Percentiles rank a stretch among this genome's conserved stretches.
Conservation (phyloP, 2,888 invertebrate genomes). For the Tenthredo distinguenda region DNA sequence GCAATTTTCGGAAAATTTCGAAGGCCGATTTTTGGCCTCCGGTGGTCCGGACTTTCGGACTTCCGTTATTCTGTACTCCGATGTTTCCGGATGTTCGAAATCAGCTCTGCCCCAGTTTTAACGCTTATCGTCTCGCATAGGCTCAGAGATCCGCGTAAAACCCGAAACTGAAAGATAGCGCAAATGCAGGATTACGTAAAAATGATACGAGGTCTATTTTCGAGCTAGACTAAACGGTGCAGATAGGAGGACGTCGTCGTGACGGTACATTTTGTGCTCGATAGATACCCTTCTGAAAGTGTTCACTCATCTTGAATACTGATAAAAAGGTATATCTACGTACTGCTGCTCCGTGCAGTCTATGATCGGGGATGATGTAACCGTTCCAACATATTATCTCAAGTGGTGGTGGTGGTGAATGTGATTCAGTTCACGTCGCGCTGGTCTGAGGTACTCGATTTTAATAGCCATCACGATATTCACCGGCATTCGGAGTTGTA, state of each 20-base stretch:
- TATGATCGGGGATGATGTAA: not conserved
- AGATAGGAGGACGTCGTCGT: not conserved
- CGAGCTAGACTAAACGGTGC: not conserved
- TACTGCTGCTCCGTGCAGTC: not conserved
- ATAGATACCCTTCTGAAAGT: not conserved
- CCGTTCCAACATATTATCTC: not conserved
- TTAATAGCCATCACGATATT: constrained; percentile 14
- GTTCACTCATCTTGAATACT: constrained; percentile 26
- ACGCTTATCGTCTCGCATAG: not conserved
- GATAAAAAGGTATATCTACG: not conserved
- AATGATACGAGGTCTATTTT: not conserved
- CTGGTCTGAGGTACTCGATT: not conserved
- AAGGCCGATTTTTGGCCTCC: too few species aligned
- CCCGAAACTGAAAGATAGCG: not conserved
- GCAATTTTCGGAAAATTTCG: too few species aligned
- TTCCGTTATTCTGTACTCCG: too few species aligned
- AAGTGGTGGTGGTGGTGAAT: not conserved
- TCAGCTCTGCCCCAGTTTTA: not conserved
- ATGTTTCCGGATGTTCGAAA: too few species aligned
- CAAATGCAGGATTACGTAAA: not conserved
- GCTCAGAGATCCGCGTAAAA: not conserved
- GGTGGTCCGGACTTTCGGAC: too few species aligned
- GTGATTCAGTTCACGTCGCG: constrained; percentile 25
- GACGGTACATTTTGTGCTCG: not conserved
- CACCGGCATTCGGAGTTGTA: constrained; percentile 3